Conservation (phyloP, 2,888 invertebrate species). For the Stenodera caucasica region DNA sequence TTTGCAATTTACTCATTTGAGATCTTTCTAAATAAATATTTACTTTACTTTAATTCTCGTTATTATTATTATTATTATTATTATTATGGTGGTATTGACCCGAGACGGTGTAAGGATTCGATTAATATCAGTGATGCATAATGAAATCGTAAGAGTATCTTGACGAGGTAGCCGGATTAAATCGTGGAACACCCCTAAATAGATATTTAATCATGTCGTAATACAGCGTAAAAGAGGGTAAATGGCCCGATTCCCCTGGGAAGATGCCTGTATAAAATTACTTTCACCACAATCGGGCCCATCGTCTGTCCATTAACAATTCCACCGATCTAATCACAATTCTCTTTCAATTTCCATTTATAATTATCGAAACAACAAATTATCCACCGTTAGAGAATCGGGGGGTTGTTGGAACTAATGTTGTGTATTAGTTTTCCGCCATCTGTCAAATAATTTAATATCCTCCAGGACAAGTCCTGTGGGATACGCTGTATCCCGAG, state of each 20-base stretch:
- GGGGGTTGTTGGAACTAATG: slow-evolving; percentile 8
- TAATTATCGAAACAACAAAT: slow-evolving; percentile 22
- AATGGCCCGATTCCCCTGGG: slow-evolving; percentile 43
- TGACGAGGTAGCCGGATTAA: slow-evolving; percentile 19
- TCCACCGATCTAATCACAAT: slow-evolving; percentile 31
- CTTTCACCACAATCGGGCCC: slow-evolving; percentile 42
- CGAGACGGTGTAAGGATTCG: not conserved
- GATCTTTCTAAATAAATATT: slow-evolving; percentile 17
- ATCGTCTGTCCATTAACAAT: slow-evolving; percentile 36
- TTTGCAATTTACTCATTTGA: not conserved
- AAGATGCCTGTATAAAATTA: slow-evolving; percentile 44
- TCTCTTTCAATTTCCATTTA: slow-evolving; percentile 9
- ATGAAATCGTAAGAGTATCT: slow-evolving; percentile 3
- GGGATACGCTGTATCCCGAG: slow-evolving; percentile 13
- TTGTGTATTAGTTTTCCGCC: slow-evolving; percentile 36
- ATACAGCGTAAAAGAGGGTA: slow-evolving; percentile 50
- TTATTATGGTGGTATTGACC: not conserved
- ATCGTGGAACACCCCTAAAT: slow-evolving; percentile 42
- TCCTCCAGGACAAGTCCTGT: slow-evolving; percentile 16
- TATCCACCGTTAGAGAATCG: slow-evolving; percentile 10
- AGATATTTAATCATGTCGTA: slow-evolving; percentile 53
- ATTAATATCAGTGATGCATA: slow-evolving; percentile 5
- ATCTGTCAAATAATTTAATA: slow-evolving; percentile 45
- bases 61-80: not conserved
- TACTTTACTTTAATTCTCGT: slow-evolving; percentile 16